These are phyloP conservation scores for Mormyrus hasselquistii DNA, from an alignment of 2,797 vertebrate genomes.

Conservation along the genomic window DNA sequence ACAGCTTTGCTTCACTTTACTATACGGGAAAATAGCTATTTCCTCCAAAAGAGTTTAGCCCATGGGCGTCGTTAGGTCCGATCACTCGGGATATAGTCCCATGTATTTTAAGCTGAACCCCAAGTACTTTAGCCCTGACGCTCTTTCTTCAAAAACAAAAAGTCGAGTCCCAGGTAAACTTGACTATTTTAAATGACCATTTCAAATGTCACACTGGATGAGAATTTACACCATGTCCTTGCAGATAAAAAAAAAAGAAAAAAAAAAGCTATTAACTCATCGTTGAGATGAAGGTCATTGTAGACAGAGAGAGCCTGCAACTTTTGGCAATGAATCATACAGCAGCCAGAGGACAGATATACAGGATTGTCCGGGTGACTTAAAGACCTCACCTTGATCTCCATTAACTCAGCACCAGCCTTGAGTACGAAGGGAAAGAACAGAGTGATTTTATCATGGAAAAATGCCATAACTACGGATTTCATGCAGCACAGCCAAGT, in stretches of 20 bases:
- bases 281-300: not conserved
- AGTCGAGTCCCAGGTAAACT: too few species aligned
- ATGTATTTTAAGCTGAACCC: not conserved
- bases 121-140: too few species aligned
- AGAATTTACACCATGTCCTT: not conserved
- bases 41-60: not conserved
- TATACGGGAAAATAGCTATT: not conserved
- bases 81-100: not conserved
- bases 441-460: not conserved
- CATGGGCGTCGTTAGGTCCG: not conserved
- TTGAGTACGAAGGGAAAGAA: not conserved
- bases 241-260: not conserved
- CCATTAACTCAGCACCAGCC: not conserved
- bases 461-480: not conserved
- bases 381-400: not conserved
- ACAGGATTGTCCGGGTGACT: not conserved
- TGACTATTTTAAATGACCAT: not conserved
- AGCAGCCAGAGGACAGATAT: not conserved
- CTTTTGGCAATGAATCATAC: not conserved
- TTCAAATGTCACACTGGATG: not conserved
- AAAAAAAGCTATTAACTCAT: not conserved
- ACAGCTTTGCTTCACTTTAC: not conserved
- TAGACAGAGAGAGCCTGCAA: not conserved
- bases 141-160: too few species aligned
- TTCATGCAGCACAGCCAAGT: not conserved